Conservation (phyloP, 2,113 vertebrate species). For the Pyxicephalus adspersus region DNA sequence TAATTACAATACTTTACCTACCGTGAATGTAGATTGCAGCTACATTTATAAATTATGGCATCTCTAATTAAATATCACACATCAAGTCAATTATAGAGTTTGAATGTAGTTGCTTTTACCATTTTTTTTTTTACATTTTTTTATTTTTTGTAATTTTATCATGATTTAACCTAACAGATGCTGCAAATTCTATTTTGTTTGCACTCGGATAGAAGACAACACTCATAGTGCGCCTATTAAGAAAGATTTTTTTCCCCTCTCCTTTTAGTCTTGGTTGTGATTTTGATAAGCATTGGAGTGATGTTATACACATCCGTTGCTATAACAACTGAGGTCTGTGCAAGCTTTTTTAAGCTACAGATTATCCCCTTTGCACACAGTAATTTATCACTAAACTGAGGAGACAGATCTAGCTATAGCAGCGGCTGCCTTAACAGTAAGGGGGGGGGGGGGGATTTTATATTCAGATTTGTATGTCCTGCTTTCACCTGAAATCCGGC, state of each 20-base stretch:
- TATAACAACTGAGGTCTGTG: slow-evolving; percentile 79
- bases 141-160: background rate
- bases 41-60: background rate
- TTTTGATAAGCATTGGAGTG: slow-evolving; percentile 83
- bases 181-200: slow-evolving; percentile 41
- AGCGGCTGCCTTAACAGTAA: slow-evolving; percentile 71
- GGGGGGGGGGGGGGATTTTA: slow-evolving; percentile 71
- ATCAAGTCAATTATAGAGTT: background rate
- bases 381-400: slow-evolving; percentile 82
- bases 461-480: slow-evolving; percentile 70
- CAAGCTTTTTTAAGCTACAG: slow-evolving; percentile 76
- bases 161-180: slow-evolving; percentile 14
- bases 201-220: slow-evolving; percentile 56
- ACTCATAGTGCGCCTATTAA: slow-evolving; percentile 59
- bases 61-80: background rate
- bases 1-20: no score
- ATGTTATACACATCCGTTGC: slow-evolving; percentile 79
- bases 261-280: slow-evolving; percentile 71
- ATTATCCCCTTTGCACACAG: slow-evolving; percentile 81
- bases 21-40: no score
- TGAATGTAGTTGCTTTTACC: no score
- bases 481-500: slow-evolving; percentile 52
- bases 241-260: slow-evolving; percentile 59
- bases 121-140: background rate
- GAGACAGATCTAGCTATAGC: slow-evolving; percentile 74